Percentiles rank a stretch among this genome's conserved stretches.
Conservation (phyloP, 2,113 vertebrate species). For the Scalopus aquaticus region DNA sequence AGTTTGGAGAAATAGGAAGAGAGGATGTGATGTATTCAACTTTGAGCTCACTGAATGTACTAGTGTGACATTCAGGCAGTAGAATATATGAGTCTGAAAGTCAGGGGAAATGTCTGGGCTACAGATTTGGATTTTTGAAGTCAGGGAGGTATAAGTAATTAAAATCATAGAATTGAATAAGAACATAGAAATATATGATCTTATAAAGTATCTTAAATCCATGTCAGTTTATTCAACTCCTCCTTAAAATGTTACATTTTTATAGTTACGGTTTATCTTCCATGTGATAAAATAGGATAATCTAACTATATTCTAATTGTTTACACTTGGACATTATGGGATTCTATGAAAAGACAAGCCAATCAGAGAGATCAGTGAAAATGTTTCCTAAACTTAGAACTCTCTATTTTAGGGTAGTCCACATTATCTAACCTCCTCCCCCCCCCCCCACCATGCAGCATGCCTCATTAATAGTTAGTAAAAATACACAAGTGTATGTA, state of each 20-base stretch:
- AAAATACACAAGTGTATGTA: conserved; percentile 31
- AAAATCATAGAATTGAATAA: neutral
- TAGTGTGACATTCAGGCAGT: neutral
- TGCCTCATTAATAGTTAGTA: conserved; percentile 14
- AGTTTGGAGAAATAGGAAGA: neutral
- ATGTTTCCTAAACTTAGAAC: conserved; percentile 20
- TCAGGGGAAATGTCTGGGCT: neutral
- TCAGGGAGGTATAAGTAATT: neutral
- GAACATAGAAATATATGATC: neutral
- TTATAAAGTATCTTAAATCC: conserved; percentile 11
- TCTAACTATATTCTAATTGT: neutral
- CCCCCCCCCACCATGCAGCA: neutral
- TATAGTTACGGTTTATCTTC: conserved; percentile 8
- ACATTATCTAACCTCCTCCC: neutral
- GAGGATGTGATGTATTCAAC: neutral
- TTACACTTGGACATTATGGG: neutral
- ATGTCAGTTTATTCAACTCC: neutral
- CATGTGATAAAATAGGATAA: neutral
- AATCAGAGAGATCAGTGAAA: neutral
- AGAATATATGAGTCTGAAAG: neutral
- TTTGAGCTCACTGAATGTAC: neutral
- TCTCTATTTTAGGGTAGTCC: neutral
- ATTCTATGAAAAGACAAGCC: conserved; percentile 26
- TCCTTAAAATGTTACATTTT: conserved; percentile 29
- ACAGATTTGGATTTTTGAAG: conserved; percentile 20